Evolutionary conservation across 2,888 invertebrate species (phyloP).

Genomic region (Ectropis crepuscularia): DNA sequence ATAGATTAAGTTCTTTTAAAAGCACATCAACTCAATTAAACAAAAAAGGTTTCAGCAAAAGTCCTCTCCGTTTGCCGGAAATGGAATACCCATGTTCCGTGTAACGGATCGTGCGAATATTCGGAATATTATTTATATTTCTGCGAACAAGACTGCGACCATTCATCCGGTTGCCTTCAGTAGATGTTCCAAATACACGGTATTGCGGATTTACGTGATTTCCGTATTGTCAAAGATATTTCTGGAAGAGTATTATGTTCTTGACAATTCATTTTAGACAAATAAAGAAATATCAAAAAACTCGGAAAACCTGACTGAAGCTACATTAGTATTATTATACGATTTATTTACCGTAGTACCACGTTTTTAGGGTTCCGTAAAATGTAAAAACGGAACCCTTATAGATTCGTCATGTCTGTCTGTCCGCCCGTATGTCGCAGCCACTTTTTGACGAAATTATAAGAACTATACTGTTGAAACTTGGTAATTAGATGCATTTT

Average conservation of each 20-base stretch:
- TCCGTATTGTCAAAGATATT: slow-evolving; percentile 7
- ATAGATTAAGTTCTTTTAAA: not conserved
- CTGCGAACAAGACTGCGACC: slow-evolving; percentile 16
- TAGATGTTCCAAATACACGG: slow-evolving; percentile 11
- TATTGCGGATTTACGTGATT: slow-evolving; percentile 13
- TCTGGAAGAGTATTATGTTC: not conserved
- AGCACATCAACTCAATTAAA: slow-evolving; percentile 24
- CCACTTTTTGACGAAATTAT: too few relatives aligned
- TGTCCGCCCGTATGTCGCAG: too few relatives aligned
- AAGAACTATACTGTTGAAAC: too few relatives aligned
- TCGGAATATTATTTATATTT: slow-evolving; percentile 29
- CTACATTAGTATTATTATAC: too few relatives aligned
- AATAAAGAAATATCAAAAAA: too few relatives aligned
- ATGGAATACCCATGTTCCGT: slow-evolving; percentile 30
- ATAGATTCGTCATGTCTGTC: too few relatives aligned
- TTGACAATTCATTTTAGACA: not conserved
- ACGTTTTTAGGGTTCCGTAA: too few relatives aligned
- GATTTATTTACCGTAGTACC: too few relatives aligned
- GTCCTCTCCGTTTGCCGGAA: slow-evolving; percentile 21
- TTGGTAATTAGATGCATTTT: too few relatives aligned
- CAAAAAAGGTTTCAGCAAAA: slow-evolving; percentile 10
- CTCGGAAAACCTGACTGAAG: too few relatives aligned
- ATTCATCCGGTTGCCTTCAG: slow-evolving; percentile 24
- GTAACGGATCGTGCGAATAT: slow-evolving; percentile 25
- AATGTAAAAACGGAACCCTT: too few relatives aligned